A percentile compares a stretch with the other conserved stretches of the same genome.
Conservation (phyloP, 1,140 invertebrate genomes). For the Drusus annulatus region DNA sequence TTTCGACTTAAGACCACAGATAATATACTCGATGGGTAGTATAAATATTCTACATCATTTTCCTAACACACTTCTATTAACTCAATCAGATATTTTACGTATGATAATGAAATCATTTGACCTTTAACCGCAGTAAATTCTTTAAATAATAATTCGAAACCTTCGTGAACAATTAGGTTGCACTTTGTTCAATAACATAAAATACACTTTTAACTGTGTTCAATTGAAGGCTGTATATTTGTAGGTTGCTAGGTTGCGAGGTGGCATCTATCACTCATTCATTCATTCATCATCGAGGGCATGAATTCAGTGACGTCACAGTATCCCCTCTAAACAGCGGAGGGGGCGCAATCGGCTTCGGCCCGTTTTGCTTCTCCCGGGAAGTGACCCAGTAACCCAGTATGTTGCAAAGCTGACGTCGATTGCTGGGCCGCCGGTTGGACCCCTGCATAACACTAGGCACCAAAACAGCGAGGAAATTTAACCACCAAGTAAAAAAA, state of each 20-base stretch:
- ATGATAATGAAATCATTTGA: too few relatives aligned
- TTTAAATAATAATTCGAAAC: too few relatives aligned
- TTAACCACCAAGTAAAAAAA: neutral
- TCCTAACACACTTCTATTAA: too few relatives aligned
- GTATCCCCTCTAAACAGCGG: neutral
- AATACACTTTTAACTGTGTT: too few relatives aligned
- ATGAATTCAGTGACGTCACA: slow-evolving; percentile 46
- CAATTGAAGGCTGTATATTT: too few relatives aligned
- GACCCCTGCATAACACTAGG: neutral
- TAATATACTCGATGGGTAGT: too few relatives aligned
- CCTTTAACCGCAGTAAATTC: too few relatives aligned
- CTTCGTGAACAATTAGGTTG: too few relatives aligned
- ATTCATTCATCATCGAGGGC: slow-evolving; percentile 49
- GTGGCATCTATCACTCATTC: slow-evolving; percentile 48
- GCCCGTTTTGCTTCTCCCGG: slow-evolving; percentile 56
- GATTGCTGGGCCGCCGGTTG: slow-evolving; percentile 7
- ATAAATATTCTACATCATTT: too few relatives aligned
- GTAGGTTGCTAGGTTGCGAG: neutral
- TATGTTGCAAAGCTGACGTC: slow-evolving; percentile 46
- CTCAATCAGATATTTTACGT: too few relatives aligned
- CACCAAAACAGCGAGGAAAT: neutral
- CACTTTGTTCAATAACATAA: too few relatives aligned
- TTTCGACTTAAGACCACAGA: too few relatives aligned
- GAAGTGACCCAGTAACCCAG: slow-evolving; percentile 57
- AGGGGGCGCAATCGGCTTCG: slow-evolving; percentile 26